phyloP scores from a whole-genome alignment of 2,113 vertebrate species.

The Corythornis vintsioides region DNA sequence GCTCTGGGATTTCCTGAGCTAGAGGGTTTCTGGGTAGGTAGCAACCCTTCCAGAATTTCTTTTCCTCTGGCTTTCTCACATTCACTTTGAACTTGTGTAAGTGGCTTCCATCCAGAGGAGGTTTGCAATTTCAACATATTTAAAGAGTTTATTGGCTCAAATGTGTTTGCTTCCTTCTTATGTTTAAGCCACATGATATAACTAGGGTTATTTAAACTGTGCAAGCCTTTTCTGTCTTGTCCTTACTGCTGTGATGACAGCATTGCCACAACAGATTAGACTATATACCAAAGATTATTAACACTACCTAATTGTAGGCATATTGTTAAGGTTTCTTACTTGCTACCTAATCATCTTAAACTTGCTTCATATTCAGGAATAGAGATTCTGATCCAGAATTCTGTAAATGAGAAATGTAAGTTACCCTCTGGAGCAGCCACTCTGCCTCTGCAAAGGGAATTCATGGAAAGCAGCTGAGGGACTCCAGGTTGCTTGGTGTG shows the following conservation, averaged over 20 bases:
- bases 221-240: not conserved
- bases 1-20: slow-evolving; percentile 47
- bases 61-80: not conserved
- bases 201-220: not conserved
- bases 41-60: slow-evolving; percentile 9
- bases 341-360: not conserved
- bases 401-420: not conserved
- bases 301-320: not conserved
- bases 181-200: too few species aligned
- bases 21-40: not conserved
- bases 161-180: rapidly evolving
- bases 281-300: not conserved
- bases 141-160: not conserved
- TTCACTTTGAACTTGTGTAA: not conserved
- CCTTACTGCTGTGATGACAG: not conserved
- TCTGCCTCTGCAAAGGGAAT: not conserved
- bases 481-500: not conserved
- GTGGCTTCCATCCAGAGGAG: not conserved
- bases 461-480: not conserved
- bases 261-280: not conserved
- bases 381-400: not conserved
- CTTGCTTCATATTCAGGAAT: not conserved
- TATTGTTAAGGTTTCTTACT: not conserved
- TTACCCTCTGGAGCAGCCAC: not conserved
- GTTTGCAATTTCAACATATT: not conserved